A percentile compares a stretch with the other conserved stretches of the same genome.
These are phyloP conservation scores for Cactoblastis cactorum DNA, from an alignment of 2,888 invertebrate species.

Conservation along the genomic window DNA sequence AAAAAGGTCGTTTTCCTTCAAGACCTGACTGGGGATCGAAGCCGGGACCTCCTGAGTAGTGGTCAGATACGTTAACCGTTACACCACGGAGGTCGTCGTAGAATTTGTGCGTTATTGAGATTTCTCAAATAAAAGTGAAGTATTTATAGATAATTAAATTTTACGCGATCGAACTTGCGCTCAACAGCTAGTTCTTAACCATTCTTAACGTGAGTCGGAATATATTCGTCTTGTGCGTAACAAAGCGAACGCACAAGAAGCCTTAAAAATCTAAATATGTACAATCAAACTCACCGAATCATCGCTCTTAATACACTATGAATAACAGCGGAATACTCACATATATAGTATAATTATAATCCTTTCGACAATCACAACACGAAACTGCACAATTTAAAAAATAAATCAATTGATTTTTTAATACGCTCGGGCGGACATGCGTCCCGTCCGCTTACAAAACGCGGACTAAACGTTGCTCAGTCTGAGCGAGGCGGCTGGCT, in stretches of 20 bases:
- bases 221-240: not conserved
- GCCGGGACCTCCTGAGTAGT: too few relatives aligned
- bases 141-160: too few relatives aligned
- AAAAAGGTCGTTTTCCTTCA: too few relatives aligned
- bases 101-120: too few relatives aligned
- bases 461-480: slow-evolving; percentile 12
- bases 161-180: too few relatives aligned
- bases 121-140: too few relatives aligned
- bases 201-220: too few relatives aligned
- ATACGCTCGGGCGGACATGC: not conserved
- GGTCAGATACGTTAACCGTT: too few relatives aligned
- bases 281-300: not conserved
- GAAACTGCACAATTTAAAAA: slow-evolving; percentile 25
- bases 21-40: too few relatives aligned
- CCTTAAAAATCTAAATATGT: not conserved
- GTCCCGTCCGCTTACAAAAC: slow-evolving; percentile 1
- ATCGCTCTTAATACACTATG: not conserved
- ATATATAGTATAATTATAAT: not conserved
- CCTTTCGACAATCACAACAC: slow-evolving; percentile 32
- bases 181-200: too few relatives aligned
- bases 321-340: not conserved
- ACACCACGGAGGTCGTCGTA: too few relatives aligned
- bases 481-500: not conserved
- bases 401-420: too few relatives aligned
- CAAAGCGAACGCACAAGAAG: not conserved